Evolutionary conservation across 2,113 vertebrate genomes (phyloP).

Genomic region (Egretta garzetta): DNA sequence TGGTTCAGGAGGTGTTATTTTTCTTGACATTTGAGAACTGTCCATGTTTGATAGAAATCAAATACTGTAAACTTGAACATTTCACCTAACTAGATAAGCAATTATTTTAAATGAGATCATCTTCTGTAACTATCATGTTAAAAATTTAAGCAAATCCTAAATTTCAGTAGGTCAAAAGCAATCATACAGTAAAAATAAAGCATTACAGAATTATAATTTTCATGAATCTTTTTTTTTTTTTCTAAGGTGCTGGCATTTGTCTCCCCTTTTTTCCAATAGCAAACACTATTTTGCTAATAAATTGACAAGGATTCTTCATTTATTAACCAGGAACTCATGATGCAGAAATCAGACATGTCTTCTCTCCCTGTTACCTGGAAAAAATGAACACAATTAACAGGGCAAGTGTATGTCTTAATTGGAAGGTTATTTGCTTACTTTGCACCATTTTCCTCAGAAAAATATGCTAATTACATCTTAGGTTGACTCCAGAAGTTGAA

Average conservation of each 20-base stretch:
- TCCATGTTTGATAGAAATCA: background rate
- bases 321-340: background rate
- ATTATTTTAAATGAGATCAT: background rate
- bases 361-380: background rate
- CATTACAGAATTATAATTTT: background rate
- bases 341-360: background rate
- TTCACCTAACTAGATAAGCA: background rate
- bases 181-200: background rate
- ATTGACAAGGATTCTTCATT: background rate
- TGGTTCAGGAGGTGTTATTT: background rate
- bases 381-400: background rate
- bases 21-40: background rate
- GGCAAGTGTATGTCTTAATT: background rate
- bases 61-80: background rate
- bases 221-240: background rate
- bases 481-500: background rate
- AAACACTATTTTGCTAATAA: background rate
- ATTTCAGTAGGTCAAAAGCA: background rate
- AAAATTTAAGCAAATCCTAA: background rate
- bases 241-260: background rate
- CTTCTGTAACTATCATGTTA: background rate
- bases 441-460: background rate
- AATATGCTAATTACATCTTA: background rate
- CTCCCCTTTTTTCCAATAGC: background rate
- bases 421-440: background rate